phyloP scores from a whole-genome alignment of 53 echinoderm and acorn worm genomes.

The Paelopatides confundens region DNA sequence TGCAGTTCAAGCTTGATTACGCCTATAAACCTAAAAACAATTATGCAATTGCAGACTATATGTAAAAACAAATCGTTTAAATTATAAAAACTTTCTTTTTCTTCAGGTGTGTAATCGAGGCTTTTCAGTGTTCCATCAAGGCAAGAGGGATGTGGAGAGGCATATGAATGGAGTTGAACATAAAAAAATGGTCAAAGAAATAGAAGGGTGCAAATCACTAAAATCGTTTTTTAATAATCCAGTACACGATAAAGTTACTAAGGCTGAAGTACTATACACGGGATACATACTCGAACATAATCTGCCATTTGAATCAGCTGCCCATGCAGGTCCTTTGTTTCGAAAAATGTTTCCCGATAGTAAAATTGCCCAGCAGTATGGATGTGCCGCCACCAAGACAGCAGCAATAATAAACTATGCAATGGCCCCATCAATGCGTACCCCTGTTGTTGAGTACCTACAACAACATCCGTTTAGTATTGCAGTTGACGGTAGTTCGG shows the following conservation, averaged over 20 bases:
- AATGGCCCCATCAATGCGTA: not conserved
- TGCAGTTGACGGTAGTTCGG: constrained; percentile 9
- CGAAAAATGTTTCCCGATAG: constrained; percentile 59
- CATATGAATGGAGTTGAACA: constrained; percentile 21
- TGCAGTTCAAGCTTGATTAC: too few species aligned
- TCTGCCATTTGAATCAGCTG: constrained; percentile 46
- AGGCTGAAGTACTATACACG: constrained; percentile 24
- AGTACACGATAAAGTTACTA: not conserved
- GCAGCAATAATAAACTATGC: constrained; percentile 21
- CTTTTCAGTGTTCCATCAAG: not conserved
- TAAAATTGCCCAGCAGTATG: constrained; percentile 33
- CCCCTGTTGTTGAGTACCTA: not conserved
- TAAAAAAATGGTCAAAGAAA: constrained; percentile 5
- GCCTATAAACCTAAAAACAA: too few species aligned
- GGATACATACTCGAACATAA: constrained; percentile 55
- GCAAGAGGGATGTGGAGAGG: constrained; percentile 15
- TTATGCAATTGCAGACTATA: too few species aligned
- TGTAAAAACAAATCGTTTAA: not conserved
- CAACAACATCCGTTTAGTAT: constrained; percentile 5
- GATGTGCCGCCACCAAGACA: not conserved
- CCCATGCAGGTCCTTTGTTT: constrained; percentile 44
- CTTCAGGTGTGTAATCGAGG: constrained; percentile 5
- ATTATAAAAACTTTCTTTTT: not conserved
- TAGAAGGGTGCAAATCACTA: not conserved
- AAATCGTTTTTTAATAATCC: not conserved